Conservation (phyloP, 2,797 vertebrate genomes). For the Crocodylus rhombifer region DNA sequence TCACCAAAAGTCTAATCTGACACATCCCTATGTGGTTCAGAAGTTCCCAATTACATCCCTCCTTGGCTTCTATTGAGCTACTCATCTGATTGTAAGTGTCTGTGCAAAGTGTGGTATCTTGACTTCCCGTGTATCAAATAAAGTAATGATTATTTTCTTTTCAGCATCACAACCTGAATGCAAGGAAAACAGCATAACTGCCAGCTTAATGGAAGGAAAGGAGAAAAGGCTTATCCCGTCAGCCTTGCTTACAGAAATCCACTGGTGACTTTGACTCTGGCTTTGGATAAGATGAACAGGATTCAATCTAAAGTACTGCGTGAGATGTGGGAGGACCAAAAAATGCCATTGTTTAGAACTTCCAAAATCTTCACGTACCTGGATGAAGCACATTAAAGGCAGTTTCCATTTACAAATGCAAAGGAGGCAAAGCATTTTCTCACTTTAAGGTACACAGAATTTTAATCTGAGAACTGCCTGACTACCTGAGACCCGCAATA, state of each 20-base stretch:
- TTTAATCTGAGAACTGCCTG: background rate
- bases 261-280: background rate
- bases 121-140: background rate
- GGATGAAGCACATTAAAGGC: slow-evolving; percentile 2
- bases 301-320: background rate
- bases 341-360: background rate
- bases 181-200: slow-evolving; percentile 23
- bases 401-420: background rate
- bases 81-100: background rate
- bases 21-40: background rate
- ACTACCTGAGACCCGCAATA: background rate
- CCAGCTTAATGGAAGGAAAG: background rate
- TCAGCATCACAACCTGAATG: background rate
- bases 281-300: background rate
- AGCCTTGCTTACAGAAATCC: background rate
- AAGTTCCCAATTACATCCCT: background rate
- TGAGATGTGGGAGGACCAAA: background rate
- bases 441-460: background rate
- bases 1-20: rapidly evolving
- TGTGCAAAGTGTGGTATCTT: background rate
- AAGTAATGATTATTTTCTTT: background rate
- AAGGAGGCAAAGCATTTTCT: background rate
- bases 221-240: background rate
- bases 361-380: background rate
- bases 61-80: background rate